These are phyloP conservation scores for Rutilus rutilus DNA, from an alignment of 2,113 vertebrate genomes.

Conservation along the genomic window DNA sequence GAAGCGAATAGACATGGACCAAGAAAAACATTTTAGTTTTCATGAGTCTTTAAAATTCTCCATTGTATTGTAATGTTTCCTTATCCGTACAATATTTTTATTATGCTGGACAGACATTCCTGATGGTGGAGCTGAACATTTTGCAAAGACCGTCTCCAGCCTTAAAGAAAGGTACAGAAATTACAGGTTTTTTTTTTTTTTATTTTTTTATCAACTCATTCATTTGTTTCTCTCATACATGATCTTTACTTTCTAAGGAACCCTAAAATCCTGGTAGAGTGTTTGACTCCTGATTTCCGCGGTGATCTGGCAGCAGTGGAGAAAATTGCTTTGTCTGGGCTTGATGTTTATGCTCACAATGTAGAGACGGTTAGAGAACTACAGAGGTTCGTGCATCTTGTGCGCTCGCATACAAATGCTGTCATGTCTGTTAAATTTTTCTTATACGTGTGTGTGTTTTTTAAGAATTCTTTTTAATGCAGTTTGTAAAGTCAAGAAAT, in stretches of 20 bases:
- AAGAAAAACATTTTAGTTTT: not conserved
- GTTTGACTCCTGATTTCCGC: constrained; percentile 95
- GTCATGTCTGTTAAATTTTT: not conserved
- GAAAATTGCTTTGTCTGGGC: constrained; percentile 85
- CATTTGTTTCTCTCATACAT: not conserved
- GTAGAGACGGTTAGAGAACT: constrained; percentile 92
- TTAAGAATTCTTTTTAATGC: not conserved
- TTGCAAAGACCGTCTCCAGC: constrained; percentile 87
- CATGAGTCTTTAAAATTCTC: not conserved
- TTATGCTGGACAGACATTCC: constrained; percentile 80
- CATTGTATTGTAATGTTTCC: not conserved
- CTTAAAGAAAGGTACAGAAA: constrained; percentile 88
- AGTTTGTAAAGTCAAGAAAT: not conserved
- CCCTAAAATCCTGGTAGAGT: constrained; percentile 88
- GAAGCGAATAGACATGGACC: not conserved
- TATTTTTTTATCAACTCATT: not conserved
- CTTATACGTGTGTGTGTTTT: not conserved
- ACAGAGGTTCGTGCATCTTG: constrained; percentile 80
- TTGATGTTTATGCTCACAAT: constrained; percentile 96
- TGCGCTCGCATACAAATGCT: not conserved
- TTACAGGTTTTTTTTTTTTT: no score
- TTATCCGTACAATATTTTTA: not conserved
- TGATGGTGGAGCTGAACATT: constrained; percentile 92
- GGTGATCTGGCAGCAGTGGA: constrained; percentile 88
- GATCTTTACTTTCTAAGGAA: constrained; percentile 71